Evolutionary conservation across 2,888 invertebrate species (phyloP), one percentile per base, ranked within the genome.

Genomic region (Latheticus oryzae): DNA sequence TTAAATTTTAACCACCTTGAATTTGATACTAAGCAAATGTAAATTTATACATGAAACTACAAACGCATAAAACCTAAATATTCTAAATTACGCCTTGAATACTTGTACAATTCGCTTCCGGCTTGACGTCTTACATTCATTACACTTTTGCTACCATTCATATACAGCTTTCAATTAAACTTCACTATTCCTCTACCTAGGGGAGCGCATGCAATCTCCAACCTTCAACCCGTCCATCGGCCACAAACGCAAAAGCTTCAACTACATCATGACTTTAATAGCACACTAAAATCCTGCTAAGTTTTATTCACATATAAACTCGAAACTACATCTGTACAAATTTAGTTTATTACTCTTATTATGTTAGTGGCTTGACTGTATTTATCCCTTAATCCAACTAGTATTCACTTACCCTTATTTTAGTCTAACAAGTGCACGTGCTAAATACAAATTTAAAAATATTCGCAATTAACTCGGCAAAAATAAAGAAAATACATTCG

Each of bases 21-120:
- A 35, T 48, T 58, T 42, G 53, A 53, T 58, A 54, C 35, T 53
- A 58, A 58, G 43, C 21, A 54, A 58, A 58, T 58, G 53, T 42
- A 58, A 58, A 58, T 58, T 58, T 58, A 58, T 58, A 58, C 58
- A 58, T 58, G 30, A 40, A 58, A 58, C 52, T 58, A 52, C 52
- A 47, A 58, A 58, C 47, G 52, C 33, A 57, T 50, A 51, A 57
- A 51, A 43, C 35, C 42, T 55, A 33, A 42, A 50, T 47, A 16
- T 24, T 26, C 42, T 43, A 51, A 57, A 55, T 48, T 55, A 43
- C 40, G 11, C 7, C 17, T 19, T 11, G n/a, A 40, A 51, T 38
- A 30, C 40, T 26, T 38, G 23, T 21, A 23, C 21, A 12, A 38
- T 21, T 37, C 9, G 26, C 35, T 32, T 43, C 33, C 17, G 33